Base-by-base conservation (phyloP, 2,113 vertebrate genomes). In the Megaceryle maxima region DNA sequence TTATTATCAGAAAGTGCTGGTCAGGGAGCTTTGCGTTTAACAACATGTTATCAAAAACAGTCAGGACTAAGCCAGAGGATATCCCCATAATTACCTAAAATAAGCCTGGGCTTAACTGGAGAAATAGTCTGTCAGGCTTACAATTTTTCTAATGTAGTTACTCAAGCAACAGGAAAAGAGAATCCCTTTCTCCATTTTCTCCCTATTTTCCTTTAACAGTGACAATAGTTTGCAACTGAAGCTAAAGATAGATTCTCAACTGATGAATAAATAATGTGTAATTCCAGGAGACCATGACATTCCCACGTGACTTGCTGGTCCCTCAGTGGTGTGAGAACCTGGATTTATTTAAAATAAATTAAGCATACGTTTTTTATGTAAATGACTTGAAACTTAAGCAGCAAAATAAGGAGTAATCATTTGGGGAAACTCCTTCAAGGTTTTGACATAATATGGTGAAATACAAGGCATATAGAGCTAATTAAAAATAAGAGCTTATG, bases 21-120 rank as follows among this genome's bases (percentile, higher is more conserved):
- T 69, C 51, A 89, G 59, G 44, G 7, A 56, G 59, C 63, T 93
- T 80, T 95, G 64, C 87, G 20, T 70, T 95, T 87, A 97, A 78
- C 43, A 92, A n/a, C 13, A 68, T 20, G 29, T 41, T 86, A 93
- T 68, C 60, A 94, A 96, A 96, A 93, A 0, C 83, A 89, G 39
- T 35, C 39, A 85, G 69, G 83, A 96, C 91, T 83, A 93, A 68
- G 60, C 25, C 57, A 72, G 57, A 35, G 28, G 80, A 73, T 57
- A 57, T 53, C 11, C 31, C 19, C 24, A 13, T 69, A 92, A 94
- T 92, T 85, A 75, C 17, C 67, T 41, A 57, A 17, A 85, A 78
- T 60, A 76, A 66, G 50, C 19, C 57, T 46, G 66, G 8, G 26
- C 20, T 83, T 96, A 92, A 89, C 39, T 83, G 51, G 51, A 83